Evolutionary conservation across 2,797 vertebrate genomes (phyloP).

Genomic region (Xerus rutilus): DNA sequence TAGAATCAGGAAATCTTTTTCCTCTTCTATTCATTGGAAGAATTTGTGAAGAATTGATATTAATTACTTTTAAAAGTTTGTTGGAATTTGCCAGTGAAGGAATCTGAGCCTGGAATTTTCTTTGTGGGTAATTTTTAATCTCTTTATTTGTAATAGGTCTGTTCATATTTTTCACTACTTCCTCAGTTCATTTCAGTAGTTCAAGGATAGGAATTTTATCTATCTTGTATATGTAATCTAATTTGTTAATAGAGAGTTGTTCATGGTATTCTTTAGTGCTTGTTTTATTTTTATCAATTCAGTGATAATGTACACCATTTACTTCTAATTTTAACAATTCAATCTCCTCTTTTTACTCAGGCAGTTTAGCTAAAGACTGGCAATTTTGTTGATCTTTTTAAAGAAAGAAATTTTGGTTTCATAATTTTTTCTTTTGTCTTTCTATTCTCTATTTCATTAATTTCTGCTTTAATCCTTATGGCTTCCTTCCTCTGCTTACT

Average conservation of each 20-base stretch:
- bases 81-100: background rate
- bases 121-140: background rate
- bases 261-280: background rate
- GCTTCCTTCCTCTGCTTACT: background rate
- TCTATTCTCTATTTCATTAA: background rate
- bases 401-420: background rate
- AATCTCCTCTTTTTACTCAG: background rate
- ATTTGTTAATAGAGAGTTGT: background rate
- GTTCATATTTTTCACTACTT: background rate
- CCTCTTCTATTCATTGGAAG: background rate
- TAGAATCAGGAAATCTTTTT: background rate
- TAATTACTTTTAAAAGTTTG: background rate
- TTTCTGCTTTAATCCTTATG: background rate
- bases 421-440: background rate
- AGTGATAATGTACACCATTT: background rate
- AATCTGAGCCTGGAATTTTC: background rate
- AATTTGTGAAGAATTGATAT: background rate
- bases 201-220: background rate
- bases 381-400: background rate
- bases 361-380: background rate
- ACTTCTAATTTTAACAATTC: background rate
- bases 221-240: background rate
- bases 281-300: background rate
- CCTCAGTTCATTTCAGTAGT: background rate
- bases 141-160: background rate